Evolutionary conservation across 2,113 vertebrate species (phyloP), one percentile per base, ranked within the genome.

Genomic region (Laterallus jamaicensis): DNA sequence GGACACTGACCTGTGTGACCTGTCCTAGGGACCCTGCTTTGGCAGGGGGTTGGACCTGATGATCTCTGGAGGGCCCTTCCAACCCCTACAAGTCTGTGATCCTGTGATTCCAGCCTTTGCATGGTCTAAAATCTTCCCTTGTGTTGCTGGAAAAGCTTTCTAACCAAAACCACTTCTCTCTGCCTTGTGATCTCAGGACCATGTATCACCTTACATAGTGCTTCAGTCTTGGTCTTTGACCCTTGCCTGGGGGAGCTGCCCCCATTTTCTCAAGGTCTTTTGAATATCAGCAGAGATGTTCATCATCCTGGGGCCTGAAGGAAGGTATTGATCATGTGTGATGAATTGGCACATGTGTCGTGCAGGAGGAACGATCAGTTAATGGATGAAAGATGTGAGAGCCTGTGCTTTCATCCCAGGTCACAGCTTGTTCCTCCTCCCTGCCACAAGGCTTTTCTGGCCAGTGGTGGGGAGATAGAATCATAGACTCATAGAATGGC

Each of bases 281-380:
- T 74, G 74, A 91, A 75, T 91, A 75, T 93, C 90, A 94, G 67
- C 50, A 88, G 82, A 86, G 63, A 66, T 0, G 18, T 91, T 96
- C 90, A 80, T 96, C 93, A 90, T 78, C 63, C 92, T 24, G 50
- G 22, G 67, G 83, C 80, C 35, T 86, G 66, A 22, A 92, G 92
- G 88, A 93, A 91, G 68, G 35, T 94, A 96, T 97, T 52, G 97
- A 96, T 96, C 94, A 84, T 4, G 7, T 58, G 26, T 95, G 96
- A 96, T 94, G 94, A 79, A 96, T 92, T 0, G 74, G 66, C 28
- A 6, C 50, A 18, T 44, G 67, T 80, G 84, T 77, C n/a, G 7
- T 75, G 77, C 80, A 69, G 88, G 76, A 93, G 60, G 92, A 90
- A 40, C 59, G 71, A 83, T 90, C 59, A 93, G 66, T 94, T 96